Conservation (phyloP, 2,888 invertebrate genomes). For the Cistogaster globosa region DNA sequence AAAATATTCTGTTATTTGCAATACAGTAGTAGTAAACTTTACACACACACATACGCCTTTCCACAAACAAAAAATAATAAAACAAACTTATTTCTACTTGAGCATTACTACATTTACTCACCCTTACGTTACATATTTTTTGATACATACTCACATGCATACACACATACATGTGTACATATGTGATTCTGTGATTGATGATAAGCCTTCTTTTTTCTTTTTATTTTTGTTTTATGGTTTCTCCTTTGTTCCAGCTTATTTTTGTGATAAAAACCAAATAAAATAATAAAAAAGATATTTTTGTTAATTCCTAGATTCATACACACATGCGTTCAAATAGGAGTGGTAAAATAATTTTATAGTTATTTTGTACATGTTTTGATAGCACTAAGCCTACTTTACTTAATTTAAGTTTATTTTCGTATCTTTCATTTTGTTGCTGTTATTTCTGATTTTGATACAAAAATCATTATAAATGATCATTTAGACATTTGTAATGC, state of each 20-base stretch:
- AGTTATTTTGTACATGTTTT: constrained; percentile 61
- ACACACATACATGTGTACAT: not conserved
- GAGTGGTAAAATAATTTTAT: constrained; percentile 25
- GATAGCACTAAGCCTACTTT: constrained; percentile 66
- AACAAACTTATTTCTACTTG: constrained; percentile 36
- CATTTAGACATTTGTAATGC: constrained; percentile 69
- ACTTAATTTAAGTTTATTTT: constrained; percentile 40
- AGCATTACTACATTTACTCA: constrained; percentile 16
- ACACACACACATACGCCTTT: constrained; percentile 11
- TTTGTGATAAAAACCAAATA: constrained; percentile 25
- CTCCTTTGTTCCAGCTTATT: constrained; percentile 36
- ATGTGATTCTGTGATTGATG: constrained; percentile 69
- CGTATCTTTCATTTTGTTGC: constrained; percentile 5
- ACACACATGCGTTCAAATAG: not conserved
- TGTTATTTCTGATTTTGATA: constrained; percentile 15
- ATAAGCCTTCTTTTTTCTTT: constrained; percentile 60
- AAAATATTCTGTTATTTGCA: constrained; percentile 63
- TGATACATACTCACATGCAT: not conserved
- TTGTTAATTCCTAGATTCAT: constrained; percentile 54
- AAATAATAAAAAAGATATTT: constrained; percentile 57
- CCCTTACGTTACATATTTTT: constrained; percentile 19
- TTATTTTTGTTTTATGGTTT: constrained; percentile 31
- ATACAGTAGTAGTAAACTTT: constrained; percentile 11
- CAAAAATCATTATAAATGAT: constrained; percentile 68
- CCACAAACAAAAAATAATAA: not conserved